Percentiles rank a stretch among this genome's conserved stretches.
Conservation (phyloP, 2,797 vertebrate genomes). For the Eulemur rubriventer region DNA sequence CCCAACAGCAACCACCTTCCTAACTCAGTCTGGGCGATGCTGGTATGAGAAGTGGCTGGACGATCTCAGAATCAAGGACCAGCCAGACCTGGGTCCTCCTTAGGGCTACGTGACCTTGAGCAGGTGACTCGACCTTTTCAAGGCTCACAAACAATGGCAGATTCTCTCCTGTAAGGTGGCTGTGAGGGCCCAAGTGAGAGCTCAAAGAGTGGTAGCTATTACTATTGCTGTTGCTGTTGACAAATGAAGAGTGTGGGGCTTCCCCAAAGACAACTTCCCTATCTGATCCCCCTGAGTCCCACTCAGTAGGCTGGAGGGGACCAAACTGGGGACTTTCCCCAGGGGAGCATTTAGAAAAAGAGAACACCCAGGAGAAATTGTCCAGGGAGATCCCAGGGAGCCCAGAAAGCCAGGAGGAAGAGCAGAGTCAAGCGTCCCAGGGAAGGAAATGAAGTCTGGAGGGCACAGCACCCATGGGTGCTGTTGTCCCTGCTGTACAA, state of each 20-base stretch:
- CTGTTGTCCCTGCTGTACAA: background rate
- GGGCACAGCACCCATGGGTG: fast-evolving
- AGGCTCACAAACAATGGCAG: background rate
- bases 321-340: background rate
- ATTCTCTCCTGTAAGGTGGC: background rate
- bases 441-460: background rate
- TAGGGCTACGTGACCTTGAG: background rate
- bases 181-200: fast-evolving
- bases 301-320: fast-evolving
- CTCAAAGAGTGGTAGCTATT: background rate
- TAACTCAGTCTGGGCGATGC: fast-evolving
- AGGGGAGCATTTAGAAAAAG: background rate
- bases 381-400: background rate
- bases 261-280: background rate
- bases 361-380: too few species aligned
- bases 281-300: background rate
- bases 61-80: background rate
- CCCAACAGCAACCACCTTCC: background rate
- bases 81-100: background rate
- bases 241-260: fast-evolving
- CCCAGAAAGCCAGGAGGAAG: background rate
- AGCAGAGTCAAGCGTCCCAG: too few species aligned
- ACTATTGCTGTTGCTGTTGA: background rate
- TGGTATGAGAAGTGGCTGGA: fast-evolving
- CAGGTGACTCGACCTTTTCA: background rate